Evolutionary conservation across 2,113 vertebrate genomes (phyloP), one percentile per base, ranked within the genome.

Genomic region (Emydocephalus ijimae): DNA sequence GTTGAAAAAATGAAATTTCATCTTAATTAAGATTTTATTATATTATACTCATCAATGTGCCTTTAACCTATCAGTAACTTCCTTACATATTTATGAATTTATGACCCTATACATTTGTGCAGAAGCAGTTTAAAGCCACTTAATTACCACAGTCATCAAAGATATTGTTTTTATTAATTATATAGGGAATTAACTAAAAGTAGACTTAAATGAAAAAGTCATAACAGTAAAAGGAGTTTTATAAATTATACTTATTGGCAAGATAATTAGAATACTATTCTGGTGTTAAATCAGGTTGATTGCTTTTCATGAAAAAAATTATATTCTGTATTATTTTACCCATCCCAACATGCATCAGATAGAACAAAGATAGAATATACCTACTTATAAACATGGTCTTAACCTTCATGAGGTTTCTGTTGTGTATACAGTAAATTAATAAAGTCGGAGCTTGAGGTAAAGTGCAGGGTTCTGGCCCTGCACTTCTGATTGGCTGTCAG

Each of bases 141-240:
- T 93, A 52, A 55, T 59, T 95, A 88, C 29, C 34, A 81, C 93
- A 96, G 96, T 96, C 95, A 97, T 96, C 97, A 97, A 96, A 94
- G 96, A 95, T 95, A 92, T 90, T 89, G 93, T 21, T 56, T 55
- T 95, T 96, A 81, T 91, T 90, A 29, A 95, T 97, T 97, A 97
- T 96, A 94, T 92, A 96, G 93, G 61, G 96, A 97, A 97, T 96
- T 96, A 97, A 95, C 92, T 94, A 94, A 88, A 94, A 95, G 90
- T 94, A 95, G 87, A n/a, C 87, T 96, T 54, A 94, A 97, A 95
- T 61, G 3, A 61, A 97, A 94, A 95, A 90, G 94, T 96, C 86
- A 91, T 95, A 90, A 95, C 96, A 96, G 91, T 95, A 97, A 95
- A 90, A 56, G 86, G 29, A 7, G 93, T 1, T 88, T 39, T 45